phyloP scores from a whole-genome alignment of 2,113 vertebrate species.

The Hiodon alosoides region DNA sequence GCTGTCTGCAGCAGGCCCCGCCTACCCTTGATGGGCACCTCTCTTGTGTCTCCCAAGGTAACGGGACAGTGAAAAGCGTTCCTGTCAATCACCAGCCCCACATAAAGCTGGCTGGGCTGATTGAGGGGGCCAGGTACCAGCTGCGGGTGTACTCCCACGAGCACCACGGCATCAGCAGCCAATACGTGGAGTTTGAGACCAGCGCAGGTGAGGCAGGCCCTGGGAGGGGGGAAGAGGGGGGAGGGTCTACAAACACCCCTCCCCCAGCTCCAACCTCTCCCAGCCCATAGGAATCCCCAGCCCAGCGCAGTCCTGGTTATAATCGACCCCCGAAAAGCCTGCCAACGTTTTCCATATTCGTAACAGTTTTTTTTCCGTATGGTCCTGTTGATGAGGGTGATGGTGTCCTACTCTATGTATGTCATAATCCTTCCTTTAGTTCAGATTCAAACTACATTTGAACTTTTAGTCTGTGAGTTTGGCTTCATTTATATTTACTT shows the following conservation, averaged over 20 bases:
- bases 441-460: too few species aligned
- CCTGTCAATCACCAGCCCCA: conserved; percentile 73
- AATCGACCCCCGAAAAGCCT: too few species aligned
- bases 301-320: too few species aligned
- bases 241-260: not conserved
- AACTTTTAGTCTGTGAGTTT: too few species aligned
- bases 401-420: too few species aligned
- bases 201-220: conserved; percentile 88
- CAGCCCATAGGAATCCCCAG: not conserved
- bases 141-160: conserved; percentile 90
- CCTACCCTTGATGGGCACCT: conserved; percentile 58
- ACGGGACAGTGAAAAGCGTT: conserved; percentile 78
- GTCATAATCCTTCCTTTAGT: too few species aligned
- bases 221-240: conserved; percentile 26
- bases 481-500: too few species aligned
- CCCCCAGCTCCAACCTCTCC: not conserved
- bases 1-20: conserved; percentile 13
- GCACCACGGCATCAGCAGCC: conserved; percentile 79
- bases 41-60: conserved; percentile 79
- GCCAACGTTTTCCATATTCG: too few species aligned
- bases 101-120: conserved; percentile 82
- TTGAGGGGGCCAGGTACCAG: conserved; percentile 82
- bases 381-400: too few species aligned
- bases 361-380: too few species aligned
- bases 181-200: conserved; percentile 84